These are phyloP conservation scores for Sitobion miscanthi DNA, from an alignment of 1,140 invertebrate species.

Conservation along the genomic window DNA sequence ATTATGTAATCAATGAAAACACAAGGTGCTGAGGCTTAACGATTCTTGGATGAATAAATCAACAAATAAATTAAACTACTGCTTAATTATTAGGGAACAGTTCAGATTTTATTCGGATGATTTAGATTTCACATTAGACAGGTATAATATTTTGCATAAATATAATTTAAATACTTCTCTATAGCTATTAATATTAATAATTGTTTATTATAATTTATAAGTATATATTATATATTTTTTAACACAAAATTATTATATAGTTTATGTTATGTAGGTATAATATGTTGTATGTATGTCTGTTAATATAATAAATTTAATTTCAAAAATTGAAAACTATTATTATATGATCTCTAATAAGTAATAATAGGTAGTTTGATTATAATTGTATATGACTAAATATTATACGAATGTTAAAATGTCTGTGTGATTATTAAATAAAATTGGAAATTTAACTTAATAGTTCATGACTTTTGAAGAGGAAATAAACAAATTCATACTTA, in stretches of 20 bases:
- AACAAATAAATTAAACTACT: conserved; percentile 36
- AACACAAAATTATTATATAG: conserved; percentile 29
- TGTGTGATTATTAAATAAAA: conserved; percentile 42
- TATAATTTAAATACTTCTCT: conserved; percentile 52
- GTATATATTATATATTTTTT: conserved; percentile 41
- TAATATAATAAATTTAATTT: conserved; percentile 32
- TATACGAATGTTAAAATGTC: conserved; percentile 24
- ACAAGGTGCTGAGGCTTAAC: conserved; percentile 31
- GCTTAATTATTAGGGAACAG: conserved; percentile 4
- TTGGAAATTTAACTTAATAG: conserved; percentile 15
- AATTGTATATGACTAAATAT: conserved; percentile 33
- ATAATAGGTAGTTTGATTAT: conserved; percentile 38
- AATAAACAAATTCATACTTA: conserved; percentile 25
- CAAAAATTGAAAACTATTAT: conserved; percentile 42
- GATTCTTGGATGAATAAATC: not conserved
- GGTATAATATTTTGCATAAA: conserved; percentile 37
- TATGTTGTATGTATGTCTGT: not conserved
- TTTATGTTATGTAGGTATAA: not conserved
- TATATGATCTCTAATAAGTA: conserved; percentile 35
- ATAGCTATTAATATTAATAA: conserved; percentile 19
- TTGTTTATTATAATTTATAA: conserved; percentile 29
- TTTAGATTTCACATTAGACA: conserved; percentile 32
- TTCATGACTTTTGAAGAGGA: conserved; percentile 30
- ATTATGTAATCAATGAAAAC: conserved; percentile 15
- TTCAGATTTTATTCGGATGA: conserved; percentile 51